Base-by-base conservation (phyloP, 2,113 vertebrate species). In the Heteronetta atricapilla region DNA sequence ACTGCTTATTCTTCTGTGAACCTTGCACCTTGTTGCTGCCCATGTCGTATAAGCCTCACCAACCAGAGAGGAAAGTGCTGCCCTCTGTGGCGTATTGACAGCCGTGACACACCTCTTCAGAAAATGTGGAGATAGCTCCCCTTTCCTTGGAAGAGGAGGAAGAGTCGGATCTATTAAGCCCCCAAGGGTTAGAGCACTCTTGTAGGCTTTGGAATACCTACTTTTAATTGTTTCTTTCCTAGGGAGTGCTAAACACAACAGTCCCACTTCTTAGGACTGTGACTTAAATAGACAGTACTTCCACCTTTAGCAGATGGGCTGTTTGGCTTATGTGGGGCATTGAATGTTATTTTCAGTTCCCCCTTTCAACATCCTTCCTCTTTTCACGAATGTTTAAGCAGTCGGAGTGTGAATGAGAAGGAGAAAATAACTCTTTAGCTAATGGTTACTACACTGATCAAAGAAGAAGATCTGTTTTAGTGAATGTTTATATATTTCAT, bases 281-380 rank as follows among this genome's bases (percentile, higher is more conserved):
- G 18, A 10, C 44, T 66, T 18, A 58, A 58, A 29, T 38, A 88
- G 38, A 44, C 3, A 1, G 28, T 63, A 75, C 44, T 87, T 89
- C 78, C 62, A 76, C 13, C 26, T 42, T 34, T 34, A 76, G 48
- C 34, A 82, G 70, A 68, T 67, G 44, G 67, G 29, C 53, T 87
- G 15, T 60, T 82, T 87, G 85, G 60, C 75, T n/a, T 28, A 14
- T 46, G n/a, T 50, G n/a, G 16, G 31, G 9, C 50, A 77, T 14
- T 76, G 44, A 29, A 85, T 85, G 42, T 93, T 34, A 62, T 85
- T 94, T 94, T 93, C 70, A 44, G 74, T 94, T 94, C 77, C 68
- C 69, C n/a, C 81, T 95, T 91, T 76, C 64, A 69, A 93, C 29
- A 62, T 93, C 29, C 81, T 95, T 95, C 84, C 87, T 53, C 16